Conservation (phyloP, 2,797 vertebrate genomes). For the Muraenolepis orangiensis region DNA sequence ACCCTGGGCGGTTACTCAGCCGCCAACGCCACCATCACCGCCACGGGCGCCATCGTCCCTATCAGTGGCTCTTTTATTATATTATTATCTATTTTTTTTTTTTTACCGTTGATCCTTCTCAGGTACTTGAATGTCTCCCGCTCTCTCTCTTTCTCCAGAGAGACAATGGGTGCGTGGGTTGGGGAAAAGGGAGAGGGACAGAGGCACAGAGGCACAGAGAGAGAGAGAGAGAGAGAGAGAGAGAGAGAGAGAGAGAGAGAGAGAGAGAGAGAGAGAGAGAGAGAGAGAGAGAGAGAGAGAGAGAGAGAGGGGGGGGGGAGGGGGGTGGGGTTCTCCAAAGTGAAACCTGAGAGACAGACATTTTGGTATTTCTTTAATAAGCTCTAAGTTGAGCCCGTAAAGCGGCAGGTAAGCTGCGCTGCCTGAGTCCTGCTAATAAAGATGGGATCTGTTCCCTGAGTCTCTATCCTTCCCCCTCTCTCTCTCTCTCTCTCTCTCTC, state of each 20-base stretch:
- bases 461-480: constrained; percentile 30
- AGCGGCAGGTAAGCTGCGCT: constrained; percentile 28
- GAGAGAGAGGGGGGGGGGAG: neutral
- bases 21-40: constrained; percentile 62
- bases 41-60: constrained; percentile 64
- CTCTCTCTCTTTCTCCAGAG: constrained; percentile 48
- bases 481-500: neutral
- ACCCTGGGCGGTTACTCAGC: constrained; percentile 70
- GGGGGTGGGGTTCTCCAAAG: constrained; percentile 19
- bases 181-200: no score
- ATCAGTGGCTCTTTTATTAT: constrained; percentile 70
- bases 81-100: no score
- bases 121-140: constrained; percentile 61
- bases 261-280: no score
- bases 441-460: constrained; percentile 45
- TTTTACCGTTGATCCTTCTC: constrained; percentile 54
- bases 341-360: constrained; percentile 43
- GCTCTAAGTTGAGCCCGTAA: constrained; percentile 41
- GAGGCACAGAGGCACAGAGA: no score
- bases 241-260: no score
- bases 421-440: constrained; percentile 53
- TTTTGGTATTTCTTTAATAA: constrained; percentile 52
- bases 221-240: no score
- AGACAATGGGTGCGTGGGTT: no score
- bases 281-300: no score